Conservation (phyloP, 2,113 vertebrate genomes). For the Ictidomys tridecemlineatus region DNA sequence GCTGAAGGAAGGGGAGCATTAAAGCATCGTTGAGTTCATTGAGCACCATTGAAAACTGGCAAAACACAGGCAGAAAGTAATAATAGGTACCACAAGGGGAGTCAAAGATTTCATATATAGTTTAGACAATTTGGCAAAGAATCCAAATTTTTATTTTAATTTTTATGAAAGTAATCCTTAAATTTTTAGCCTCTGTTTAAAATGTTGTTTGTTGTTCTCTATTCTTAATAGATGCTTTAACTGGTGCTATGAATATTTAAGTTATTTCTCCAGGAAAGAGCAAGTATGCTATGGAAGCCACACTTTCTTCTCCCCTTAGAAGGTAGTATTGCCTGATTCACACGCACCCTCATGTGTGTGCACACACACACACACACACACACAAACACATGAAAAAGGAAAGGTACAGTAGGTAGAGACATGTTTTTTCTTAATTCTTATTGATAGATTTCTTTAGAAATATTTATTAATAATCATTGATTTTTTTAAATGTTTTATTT, state of each 20-base stretch:
- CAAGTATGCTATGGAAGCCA: not conserved
- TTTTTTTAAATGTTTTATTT: not conserved
- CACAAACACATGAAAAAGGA: not conserved
- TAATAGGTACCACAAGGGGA: not conserved
- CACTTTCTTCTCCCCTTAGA: not conserved
- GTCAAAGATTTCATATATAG: not conserved
- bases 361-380: not conserved
- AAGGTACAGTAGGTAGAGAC: too few species aligned
- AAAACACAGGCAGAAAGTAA: not conserved
- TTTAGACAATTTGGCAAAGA: not conserved
- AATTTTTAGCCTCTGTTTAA: not conserved
- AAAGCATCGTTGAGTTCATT: rapidly evolving
- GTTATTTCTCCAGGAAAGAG: not conserved
- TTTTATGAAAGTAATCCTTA: not conserved
- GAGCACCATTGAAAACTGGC: not conserved
- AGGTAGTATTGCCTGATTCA: too few species aligned
- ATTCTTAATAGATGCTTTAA: not conserved
- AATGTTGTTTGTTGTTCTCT: not conserved
- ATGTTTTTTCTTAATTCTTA: not conserved
- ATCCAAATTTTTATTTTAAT: not conserved
- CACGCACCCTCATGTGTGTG: too few species aligned
- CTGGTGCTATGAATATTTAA: not conserved
- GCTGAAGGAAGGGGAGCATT: too few species aligned
- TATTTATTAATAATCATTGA: not conserved
- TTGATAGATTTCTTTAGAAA: not conserved